Evolutionary conservation across 35 echinoderm and acorn worm genomes (phyloP).

Genomic region (Amphiura filiformis): DNA sequence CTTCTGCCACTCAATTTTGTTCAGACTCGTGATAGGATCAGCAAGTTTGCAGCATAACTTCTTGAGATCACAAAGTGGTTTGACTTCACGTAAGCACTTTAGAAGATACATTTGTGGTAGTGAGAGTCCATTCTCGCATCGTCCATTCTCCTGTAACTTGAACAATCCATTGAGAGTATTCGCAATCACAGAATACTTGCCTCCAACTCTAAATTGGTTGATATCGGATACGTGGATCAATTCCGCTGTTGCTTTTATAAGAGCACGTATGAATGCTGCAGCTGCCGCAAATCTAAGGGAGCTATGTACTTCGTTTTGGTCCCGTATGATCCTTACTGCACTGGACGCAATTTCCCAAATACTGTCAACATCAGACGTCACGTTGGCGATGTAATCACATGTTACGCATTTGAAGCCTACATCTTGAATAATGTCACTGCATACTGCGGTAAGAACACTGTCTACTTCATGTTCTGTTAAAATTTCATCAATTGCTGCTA

Average conservation of each 20-base stretch:
- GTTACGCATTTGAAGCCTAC: slow-evolving; percentile 18
- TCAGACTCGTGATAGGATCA: not conserved
- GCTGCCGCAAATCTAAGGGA: slow-evolving; percentile 6
- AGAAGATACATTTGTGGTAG: not conserved
- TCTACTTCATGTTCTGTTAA: not conserved
- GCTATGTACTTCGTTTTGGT: not conserved
- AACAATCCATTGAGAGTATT: not conserved
- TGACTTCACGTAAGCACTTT: not conserved
- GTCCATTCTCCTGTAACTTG: not conserved
- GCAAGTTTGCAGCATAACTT: not conserved
- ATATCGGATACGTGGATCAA: not conserved
- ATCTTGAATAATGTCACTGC: slow-evolving; percentile 32
- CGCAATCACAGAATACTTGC: not conserved
- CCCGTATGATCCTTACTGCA: not conserved
- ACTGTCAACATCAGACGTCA: too few relatives aligned
- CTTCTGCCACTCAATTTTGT: not conserved
- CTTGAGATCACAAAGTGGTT: not conserved
- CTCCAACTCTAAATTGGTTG: not conserved
- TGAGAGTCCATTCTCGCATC: too few relatives aligned
- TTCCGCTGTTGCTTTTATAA: slow-evolving; percentile 6
- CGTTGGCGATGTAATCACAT: not conserved
- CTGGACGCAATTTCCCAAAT: not conserved
- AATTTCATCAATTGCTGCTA: not conserved
- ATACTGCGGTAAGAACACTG: not conserved
- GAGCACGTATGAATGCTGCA: not conserved